Base-by-base conservation (phyloP, 2,888 invertebrate genomes). In the Nephrocerus scutellatus region DNA sequence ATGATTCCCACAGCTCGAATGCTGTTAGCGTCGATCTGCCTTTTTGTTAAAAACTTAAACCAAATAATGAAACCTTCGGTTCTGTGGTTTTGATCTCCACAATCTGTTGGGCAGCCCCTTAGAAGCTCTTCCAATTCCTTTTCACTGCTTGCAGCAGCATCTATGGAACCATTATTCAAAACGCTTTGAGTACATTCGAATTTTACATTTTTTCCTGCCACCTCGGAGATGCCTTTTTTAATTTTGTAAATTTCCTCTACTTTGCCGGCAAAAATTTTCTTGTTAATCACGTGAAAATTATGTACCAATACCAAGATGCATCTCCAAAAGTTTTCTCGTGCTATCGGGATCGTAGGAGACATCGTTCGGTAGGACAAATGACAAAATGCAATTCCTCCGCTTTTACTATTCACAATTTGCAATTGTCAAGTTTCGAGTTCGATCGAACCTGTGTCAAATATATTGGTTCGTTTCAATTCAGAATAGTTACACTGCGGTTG, bases 211-310 rank as follows among this genome's bases (percentile, higher is more conserved):
- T 38, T 19, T 15, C 39, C 6, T 10, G 4, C 3, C 7, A 9
- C 4, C 15, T 19, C n/a, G 14, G 9, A 9, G 13, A 49, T 41
- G 0, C 47, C 72, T 34, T 50, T 34, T 3, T 43, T 5, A 6
- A 55, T 30, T 34, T 49, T 51, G 14, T 53, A 39, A 1, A 56
- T 56, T 33, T 42, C 33, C 5, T 14, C 30, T 6, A 45, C 36
- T 22, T 56, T 43, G 25, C 61, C 59, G 4, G 79, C 79, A 62
- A 78, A 76, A 56, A 86, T 68, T 59, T 81, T 77, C 53, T 80
- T 78, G 63, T 86, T 85, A 6, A 84, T 68, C 39, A 82, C 72
- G 59, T 85, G 82, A 34, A 84, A 81, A 60, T 80, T 80, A 38
- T 68, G 71, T 41, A 80, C 60, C 57, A 82, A 76, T 47, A 86